Percentiles rank a stretch among this genome's conserved stretches.
phyloP scores from a whole-genome alignment of 2,113 vertebrate genomes.

The Oncorhynchus masou region DNA sequence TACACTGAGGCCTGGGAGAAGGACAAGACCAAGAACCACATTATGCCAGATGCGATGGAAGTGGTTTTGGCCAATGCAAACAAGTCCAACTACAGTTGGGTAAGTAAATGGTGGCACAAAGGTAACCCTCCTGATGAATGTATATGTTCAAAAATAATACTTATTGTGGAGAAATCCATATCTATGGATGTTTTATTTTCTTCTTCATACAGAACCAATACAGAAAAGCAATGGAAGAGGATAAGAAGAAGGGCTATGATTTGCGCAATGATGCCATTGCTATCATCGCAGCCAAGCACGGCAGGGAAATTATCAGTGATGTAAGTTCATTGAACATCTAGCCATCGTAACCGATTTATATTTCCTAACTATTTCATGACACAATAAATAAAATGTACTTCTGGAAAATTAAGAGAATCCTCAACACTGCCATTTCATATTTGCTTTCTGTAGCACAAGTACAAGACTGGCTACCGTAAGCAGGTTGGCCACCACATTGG shows the following conservation, averaged over 20 bases:
- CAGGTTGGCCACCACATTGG: constrained; percentile 79
- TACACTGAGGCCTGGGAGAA: constrained; percentile 89
- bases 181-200: neutral
- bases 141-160: neutral
- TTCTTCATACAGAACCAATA: constrained; percentile 83
- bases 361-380: neutral
- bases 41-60: constrained; percentile 93
- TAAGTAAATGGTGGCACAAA: constrained; percentile 44
- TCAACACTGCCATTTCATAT: neutral
- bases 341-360: no score
- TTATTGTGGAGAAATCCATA: no score
- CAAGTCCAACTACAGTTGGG: constrained; percentile 82
- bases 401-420: no score
- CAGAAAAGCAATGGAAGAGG: constrained; percentile 83
- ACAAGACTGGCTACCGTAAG: constrained; percentile 80
- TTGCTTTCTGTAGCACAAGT: constrained; percentile 76
- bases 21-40: constrained; percentile 86
- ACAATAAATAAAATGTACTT: no score
- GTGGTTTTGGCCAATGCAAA: constrained; percentile 88
- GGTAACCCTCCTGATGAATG: neutral
- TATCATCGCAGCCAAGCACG: constrained; percentile 83
- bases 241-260: constrained; percentile 92
- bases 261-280: constrained; percentile 84
- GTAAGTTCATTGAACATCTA: constrained; percentile 69
- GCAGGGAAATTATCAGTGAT: constrained; percentile 89